Evolutionary conservation across 2,888 invertebrate species (phyloP).

Genomic region (Toxonevra muliebris): DNA sequence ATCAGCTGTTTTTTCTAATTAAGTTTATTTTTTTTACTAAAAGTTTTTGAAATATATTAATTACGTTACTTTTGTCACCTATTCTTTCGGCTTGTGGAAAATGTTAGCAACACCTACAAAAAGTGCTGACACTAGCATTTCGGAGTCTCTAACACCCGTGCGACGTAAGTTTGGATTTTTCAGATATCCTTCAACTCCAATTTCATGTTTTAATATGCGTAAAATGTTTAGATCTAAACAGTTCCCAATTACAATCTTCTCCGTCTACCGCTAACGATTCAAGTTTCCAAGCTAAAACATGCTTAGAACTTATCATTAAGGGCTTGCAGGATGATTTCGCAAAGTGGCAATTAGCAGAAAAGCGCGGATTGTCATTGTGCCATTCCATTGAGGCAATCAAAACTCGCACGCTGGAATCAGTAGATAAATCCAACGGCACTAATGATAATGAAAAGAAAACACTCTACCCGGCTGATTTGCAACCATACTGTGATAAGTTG

Average conservation of each 20-base stretch:
- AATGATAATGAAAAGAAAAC: slow-evolving; percentile 19
- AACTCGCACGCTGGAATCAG: slow-evolving; percentile 48
- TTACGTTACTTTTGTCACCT: too few species aligned
- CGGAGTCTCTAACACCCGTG: slow-evolving; percentile 49
- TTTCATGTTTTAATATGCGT: not conserved
- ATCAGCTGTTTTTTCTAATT: too few species aligned
- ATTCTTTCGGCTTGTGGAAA: too few species aligned
- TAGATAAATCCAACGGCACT: not conserved
- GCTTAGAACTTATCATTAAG: slow-evolving; percentile 50
- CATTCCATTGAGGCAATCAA: slow-evolving; percentile 58
- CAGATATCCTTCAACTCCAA: not conserved
- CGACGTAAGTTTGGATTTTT: slow-evolving; percentile 50
- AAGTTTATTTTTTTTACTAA: too few species aligned
- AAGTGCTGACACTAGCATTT: not conserved
- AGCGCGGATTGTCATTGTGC: slow-evolving; percentile 56
- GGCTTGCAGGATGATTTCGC: slow-evolving; percentile 50
- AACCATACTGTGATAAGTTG: slow-evolving; percentile 54
- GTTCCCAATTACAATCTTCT: slow-evolving; percentile 41
- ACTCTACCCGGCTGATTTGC: slow-evolving; percentile 51
- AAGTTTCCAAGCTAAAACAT: slow-evolving; percentile 47
- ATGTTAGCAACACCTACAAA: slow-evolving; percentile 39
- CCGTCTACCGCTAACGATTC: slow-evolving; percentile 35
- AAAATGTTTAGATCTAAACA: slow-evolving; percentile 49
- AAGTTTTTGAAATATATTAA: too few species aligned
- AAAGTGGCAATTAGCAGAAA: slow-evolving; percentile 60